Base-by-base conservation (phyloP, 2,888 invertebrate species). In the Pachliopta kotzebuea region DNA sequence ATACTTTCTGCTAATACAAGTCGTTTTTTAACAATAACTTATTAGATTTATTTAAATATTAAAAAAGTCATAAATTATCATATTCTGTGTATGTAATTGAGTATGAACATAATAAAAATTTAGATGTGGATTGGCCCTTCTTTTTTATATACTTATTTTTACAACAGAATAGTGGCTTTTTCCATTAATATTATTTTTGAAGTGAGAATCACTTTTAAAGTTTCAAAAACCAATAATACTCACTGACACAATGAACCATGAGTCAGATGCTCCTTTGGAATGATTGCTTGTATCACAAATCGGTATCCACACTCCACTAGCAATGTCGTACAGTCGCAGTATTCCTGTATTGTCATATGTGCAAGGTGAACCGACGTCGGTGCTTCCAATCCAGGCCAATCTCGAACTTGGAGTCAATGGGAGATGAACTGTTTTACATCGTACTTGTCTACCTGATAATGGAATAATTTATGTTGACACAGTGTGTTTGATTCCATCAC, bases 351-450 rank as follows among this genome's bases (percentile, higher is more conserved):
- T 95, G 86, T 99, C 98, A 78, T 94, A 93, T 21, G 94, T 90
- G 31, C 94, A 93, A 0, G 97, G 96, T 0, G 97, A 95, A 0
- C 97, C 97, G 66, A 94, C 93, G 79, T 97, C 97, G 0, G 96
- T 94, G 71, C 96, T 95, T 20, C 96, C 98, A 71, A 96, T 72
- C 97, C 97, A 98, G 45, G 92, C 83, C 37, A 97, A 83, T 69
- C 93, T 93, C 0, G 94, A 90, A 57, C 93, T 93, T 0, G 95
- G 94, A 0, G 94, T 93, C 20, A 97, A 78, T 0, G 97, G 95
- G 49, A 96, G 73, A 55, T 86, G 80, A 50, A 96, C 85, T 7
- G 86, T 84, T 75, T 88, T 89, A 68, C 88, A 84, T 54, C 90
- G 85, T 1, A 89, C 81, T 74, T 86, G 88, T 18, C 87, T 81